phyloP scores from a whole-genome alignment of 2,797 vertebrate genomes.

The Pachyuromys duprasi region DNA sequence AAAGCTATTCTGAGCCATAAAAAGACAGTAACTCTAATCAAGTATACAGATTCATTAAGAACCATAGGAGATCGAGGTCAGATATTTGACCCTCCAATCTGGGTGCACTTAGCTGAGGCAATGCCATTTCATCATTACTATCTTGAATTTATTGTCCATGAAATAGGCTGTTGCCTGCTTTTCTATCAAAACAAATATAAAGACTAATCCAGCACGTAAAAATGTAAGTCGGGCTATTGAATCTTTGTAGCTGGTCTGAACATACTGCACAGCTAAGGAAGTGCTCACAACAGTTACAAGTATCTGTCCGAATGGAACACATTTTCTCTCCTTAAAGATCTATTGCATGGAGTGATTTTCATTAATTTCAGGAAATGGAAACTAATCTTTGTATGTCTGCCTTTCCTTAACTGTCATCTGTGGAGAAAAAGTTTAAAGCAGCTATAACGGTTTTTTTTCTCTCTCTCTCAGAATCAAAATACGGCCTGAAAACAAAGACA shows the following conservation, averaged over 20 bases:
- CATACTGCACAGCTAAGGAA: conserved; percentile 54
- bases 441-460: neutral
- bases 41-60: conserved; percentile 88
- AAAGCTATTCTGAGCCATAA: conserved; percentile 85
- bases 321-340: conserved; percentile 60
- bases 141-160: conserved; percentile 89
- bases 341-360: neutral
- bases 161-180: conserved; percentile 89
- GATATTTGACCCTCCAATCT: conserved; percentile 87
- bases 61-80: conserved; percentile 84
- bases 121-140: conserved; percentile 87
- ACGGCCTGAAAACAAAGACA: conserved; percentile 45
- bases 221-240: conserved; percentile 84
- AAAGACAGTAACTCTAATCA: conserved; percentile 87
- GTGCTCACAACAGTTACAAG: conserved; percentile 59
- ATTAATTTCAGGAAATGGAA: conserved; percentile 74
- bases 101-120: conserved; percentile 86
- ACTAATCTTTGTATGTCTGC: neutral
- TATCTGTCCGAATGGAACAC: conserved; percentile 68
- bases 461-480: neutral
- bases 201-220: conserved; percentile 87
- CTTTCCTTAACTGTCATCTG: conserved; percentile 63
- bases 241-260: conserved; percentile 74
- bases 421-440: conserved; percentile 75
- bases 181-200: conserved; percentile 90